Base-by-base conservation (phyloP, 2,113 vertebrate genomes). In the Limanda limanda region DNA sequence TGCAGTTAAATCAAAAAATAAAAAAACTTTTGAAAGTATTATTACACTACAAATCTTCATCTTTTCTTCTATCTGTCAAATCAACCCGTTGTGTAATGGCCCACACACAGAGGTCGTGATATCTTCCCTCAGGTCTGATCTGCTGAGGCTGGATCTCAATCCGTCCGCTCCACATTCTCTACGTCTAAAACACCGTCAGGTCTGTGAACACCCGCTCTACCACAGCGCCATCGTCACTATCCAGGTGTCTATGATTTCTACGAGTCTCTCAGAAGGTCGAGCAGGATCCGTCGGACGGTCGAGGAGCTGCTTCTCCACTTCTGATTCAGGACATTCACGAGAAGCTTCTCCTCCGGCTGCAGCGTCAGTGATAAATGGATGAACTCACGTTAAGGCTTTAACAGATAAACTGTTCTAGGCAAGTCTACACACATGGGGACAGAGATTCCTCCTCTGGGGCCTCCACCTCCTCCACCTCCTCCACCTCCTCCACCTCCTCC, bases 331-430 rank as follows among this genome's bases (percentile, higher is more conserved):
- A 86, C 82, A 81, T 85, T 85, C 78, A 74, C 42, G 31, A 74
- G 27, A 42, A 72, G 72, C 69, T 25, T 69, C 21, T 78, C 55
- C 21, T 59, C 55, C 47, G 71, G 58, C 59, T 2, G 58, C 40
- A 74, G 37, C 54, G 2, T 72, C 70, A 59, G 37, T 20, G 54
- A 60, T 40, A 10, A 62, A 47, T 1, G n/a, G n/a, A 40, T 64
- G 58, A 60, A 57, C 55, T 57, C 77, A 66, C 48, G 2, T 13
- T 82, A 79, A 88, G 83, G 84, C 82, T 78, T 70, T 18, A 25
- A 64, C 37, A 67, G 65, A 75, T 35, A 47, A 1, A 42, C 62
- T 48, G 58, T 65, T 83, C 77, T 59, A 17, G 76, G 21, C 58
- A 56, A 12, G 62, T 71, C 78, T 69, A 72, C 60, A 78, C 74